Evolutionary conservation across 37 sponge, comb jelly and placozoan species (phyloP).

Genomic region (Cladorhizidae sp.): DNA sequence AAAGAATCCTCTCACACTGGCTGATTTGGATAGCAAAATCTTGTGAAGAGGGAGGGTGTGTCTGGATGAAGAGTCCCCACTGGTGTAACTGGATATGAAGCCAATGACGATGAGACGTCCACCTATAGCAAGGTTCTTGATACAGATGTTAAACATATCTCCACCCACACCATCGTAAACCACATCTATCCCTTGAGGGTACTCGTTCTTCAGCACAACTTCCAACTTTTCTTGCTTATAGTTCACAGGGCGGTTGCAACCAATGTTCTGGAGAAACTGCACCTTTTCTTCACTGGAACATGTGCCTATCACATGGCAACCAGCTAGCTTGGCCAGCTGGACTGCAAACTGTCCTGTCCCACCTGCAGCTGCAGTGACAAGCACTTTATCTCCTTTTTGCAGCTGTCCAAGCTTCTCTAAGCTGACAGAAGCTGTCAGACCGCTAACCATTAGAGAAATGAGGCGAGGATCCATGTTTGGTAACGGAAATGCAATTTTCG

Average conservation of each 20-base stretch:
- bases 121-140: slow-evolving; percentile 61
- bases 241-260: slow-evolving; percentile 83
- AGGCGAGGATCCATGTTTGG: slow-evolving; percentile 51
- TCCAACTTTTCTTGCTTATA: slow-evolving; percentile 73
- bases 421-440: slow-evolving; percentile 67
- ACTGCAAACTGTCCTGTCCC: slow-evolving; percentile 90
- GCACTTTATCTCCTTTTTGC: slow-evolving; percentile 46
- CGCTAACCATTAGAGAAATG: slow-evolving; percentile 65
- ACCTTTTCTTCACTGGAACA: slow-evolving; percentile 74
- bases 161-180: slow-evolving; percentile 78
- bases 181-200: slow-evolving; percentile 71
- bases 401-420: slow-evolving; percentile 64
- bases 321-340: slow-evolving; percentile 77
- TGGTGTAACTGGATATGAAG: slow-evolving; percentile 55
- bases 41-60: slow-evolving; percentile 38
- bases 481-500: slow-evolving; percentile 35
- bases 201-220: slow-evolving; percentile 55
- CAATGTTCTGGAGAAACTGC: slow-evolving; percentile 55
- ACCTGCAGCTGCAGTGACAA: slow-evolving; percentile 86
- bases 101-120: slow-evolving; percentile 79
- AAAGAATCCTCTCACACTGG: slow-evolving; percentile 81
- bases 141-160: slow-evolving; percentile 72
- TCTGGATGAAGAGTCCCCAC: background rate
- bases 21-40: slow-evolving; percentile 69
- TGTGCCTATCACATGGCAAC: slow-evolving; percentile 88